A percentile compares a stretch with the other conserved stretches of the same genome.
Conservation (phyloP, 2,113 vertebrate genomes). For the Pan paniscus region DNA sequence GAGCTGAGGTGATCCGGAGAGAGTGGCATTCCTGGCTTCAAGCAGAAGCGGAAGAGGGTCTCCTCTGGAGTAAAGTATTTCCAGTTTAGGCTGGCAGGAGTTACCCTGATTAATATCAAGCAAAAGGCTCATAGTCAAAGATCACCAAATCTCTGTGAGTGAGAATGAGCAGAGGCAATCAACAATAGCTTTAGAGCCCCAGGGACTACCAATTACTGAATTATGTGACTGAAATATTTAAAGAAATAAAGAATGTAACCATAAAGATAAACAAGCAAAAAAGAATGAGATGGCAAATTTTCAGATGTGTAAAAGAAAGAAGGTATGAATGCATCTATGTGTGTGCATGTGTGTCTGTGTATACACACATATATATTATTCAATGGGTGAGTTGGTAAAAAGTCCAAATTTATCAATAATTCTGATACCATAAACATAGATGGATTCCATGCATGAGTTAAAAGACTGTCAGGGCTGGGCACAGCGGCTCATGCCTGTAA, state of each 20-base stretch:
- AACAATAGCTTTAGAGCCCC: background rate
- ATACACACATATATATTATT: background rate
- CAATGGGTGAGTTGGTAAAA: background rate
- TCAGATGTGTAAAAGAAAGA: background rate
- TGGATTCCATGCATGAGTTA: background rate
- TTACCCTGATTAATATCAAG: background rate
- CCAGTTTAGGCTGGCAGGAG: background rate
- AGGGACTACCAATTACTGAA: background rate
- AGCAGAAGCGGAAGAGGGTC: background rate
- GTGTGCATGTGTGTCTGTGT: accelerated
- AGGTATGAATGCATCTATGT: background rate
- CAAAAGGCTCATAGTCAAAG: background rate
- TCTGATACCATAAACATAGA: background rate
- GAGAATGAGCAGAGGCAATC: background rate
- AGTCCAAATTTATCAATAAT: background rate
- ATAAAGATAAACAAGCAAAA: background rate
- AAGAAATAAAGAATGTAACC: background rate
- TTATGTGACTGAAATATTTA: background rate
- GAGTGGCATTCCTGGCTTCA: background rate
- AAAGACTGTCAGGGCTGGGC: background rate
- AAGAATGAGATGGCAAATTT: background rate
- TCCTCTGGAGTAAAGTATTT: background rate
- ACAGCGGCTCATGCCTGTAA: too few species aligned
- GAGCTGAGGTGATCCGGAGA: background rate
- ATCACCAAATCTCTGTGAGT: background rate